Base-by-base conservation (phyloP, 2,113 vertebrate genomes). In the Falcunculus frontatus region DNA sequence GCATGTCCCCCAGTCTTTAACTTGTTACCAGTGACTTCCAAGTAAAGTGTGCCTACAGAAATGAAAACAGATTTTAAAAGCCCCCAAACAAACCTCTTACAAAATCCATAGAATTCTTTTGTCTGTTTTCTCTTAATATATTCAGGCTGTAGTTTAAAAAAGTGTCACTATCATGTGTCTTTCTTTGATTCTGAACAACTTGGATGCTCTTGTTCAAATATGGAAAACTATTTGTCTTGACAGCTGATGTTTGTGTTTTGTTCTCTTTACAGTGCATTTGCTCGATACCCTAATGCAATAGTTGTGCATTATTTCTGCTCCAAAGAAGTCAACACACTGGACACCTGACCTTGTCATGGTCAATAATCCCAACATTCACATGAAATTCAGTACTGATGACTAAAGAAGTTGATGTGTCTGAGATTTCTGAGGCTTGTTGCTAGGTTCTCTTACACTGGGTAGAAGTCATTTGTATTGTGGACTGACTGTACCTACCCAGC, bases 221-320 rank as follows among this genome's bases (percentile, higher is more conserved):
- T 14, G 9, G 35, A 50, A 55, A 50, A 68, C 32, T 69, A 20
- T 62, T 65, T 27, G 10, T 59, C 68, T 32, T 76, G 35, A 79
- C 46, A 60, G 16, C 52, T 97, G 62, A 75, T 37, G 65, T 80
- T 93, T 88, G 21, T 96, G 13, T 81, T 81, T 64, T 91, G 4
- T 94, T 90, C 67, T 96, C 59, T 90, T 80, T 64, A 7, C 98
- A 99, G 99, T 87, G 99, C 99, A 2, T 99, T 99, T 96, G 99
- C 99, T 96, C 98, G 99, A 91, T 99, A 99, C 97, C 99, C 99
- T 70, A 99, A 99, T 88, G 99, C 99, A 19, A 98, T 99, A 93
- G 99, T 99, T 13, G 99, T 99, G 79, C 99, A 99, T 97, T 99
- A 99, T 98, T 99, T 99, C 98, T 99, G 99, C 98, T 99, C 99